A percentile compares a stretch with the other conserved stretches of the same genome.
Conservation (phyloP, 2,888 invertebrate species). For the Hofmannophila pseudospretella region DNA sequence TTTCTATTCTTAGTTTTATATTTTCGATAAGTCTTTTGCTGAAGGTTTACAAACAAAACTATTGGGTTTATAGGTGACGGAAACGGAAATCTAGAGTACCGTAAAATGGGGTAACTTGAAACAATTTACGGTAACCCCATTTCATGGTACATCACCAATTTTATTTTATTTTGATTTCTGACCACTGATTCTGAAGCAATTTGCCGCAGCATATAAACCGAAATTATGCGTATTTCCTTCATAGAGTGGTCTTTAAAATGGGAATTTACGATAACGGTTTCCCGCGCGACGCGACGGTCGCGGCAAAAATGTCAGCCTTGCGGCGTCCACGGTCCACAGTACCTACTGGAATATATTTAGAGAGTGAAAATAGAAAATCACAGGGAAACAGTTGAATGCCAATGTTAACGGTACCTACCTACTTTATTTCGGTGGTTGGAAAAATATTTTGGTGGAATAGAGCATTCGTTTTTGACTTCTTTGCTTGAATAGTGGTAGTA, state of each 20-base stretch:
- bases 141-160: too few relatives aligned
- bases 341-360: slow-evolving; percentile 24
- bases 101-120: too few relatives aligned
- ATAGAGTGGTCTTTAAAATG: slow-evolving; percentile 21
- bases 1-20: too few relatives aligned
- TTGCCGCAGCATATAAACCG: too few relatives aligned
- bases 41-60: too few relatives aligned
- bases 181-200: too few relatives aligned
- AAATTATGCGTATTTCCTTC: neutral
- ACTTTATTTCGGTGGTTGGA: slow-evolving; percentile 53
- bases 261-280: slow-evolving; percentile 34
- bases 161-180: too few relatives aligned
- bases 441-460: slow-evolving; percentile 4
- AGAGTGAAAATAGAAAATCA: slow-evolving; percentile 56
- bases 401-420: slow-evolving; percentile 68
- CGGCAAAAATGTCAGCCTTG: slow-evolving; percentile 55
- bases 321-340: slow-evolving; percentile 33
- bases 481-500: neutral
- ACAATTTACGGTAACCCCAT: too few relatives aligned
- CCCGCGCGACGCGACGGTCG: slow-evolving; percentile 19
- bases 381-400: slow-evolving; percentile 66
- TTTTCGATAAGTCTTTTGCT: too few relatives aligned
- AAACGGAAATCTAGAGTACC: too few relatives aligned
- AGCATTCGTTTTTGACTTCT: neutral
- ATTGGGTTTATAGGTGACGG: too few relatives aligned